Evolutionary conservation across 2,888 invertebrate genomes (phyloP), one percentile per base, ranked within the genome.

Genomic region (Agriopis leucophaearia): DNA sequence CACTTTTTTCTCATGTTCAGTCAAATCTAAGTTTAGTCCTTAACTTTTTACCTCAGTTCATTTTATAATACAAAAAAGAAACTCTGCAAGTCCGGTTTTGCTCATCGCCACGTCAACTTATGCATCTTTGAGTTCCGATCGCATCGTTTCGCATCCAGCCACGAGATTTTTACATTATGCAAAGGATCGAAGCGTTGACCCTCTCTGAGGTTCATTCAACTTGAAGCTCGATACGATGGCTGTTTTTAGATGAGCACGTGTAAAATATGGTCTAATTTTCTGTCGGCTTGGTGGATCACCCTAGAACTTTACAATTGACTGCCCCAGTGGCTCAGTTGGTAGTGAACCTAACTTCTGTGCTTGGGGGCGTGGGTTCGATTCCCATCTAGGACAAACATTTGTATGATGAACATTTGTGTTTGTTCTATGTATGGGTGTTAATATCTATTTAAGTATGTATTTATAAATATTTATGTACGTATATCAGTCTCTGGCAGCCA

Each of bases 151-250:
- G 66, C 56, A 64, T 69, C 59, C 71, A 66, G 66, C 67, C 51
- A n/a, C 48, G 36, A 60, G 59, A 58, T 61, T 72, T 72, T 74
- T 48, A 64, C 72, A 59, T 62, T 59, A 64, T 61, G 57, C 61
- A 65, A 71, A 65, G 57, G 60, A 59, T 64, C 48, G 60, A 40
- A 64, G 57, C 70, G 45, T 44, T 74, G 71, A 74, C 73, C 74
- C 66, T 59, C 40, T 48, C 35, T 5, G 8, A 48, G 61, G 74
- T 64, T 73, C 73, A 66, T 57, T 71, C 59, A 74, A 66, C 74
- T 67, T 40, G 8, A 18, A 36, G 15, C 40, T 13, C 35, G 50
- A 12, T 52, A 42, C 38, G 47, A 47, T 47, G 12, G 42, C 3
- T 2, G 42, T 47, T 16, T 16, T 47, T 27, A 12, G 27, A 48